Evolutionary conservation across 2,797 vertebrate species (phyloP).

Genomic region (Spatula versicolor): DNA sequence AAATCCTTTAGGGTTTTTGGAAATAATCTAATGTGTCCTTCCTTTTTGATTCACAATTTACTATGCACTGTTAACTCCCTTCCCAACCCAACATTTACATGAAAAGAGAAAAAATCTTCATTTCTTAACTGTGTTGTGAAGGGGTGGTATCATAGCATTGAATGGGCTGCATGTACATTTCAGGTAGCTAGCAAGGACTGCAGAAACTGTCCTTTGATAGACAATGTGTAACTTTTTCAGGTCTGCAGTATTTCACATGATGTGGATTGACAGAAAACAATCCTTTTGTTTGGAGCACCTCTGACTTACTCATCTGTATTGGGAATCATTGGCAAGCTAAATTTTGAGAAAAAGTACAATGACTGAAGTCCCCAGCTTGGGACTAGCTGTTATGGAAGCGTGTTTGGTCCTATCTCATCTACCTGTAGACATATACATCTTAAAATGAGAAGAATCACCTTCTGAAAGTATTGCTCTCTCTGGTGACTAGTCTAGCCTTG

Average conservation of each 20-base stretch:
- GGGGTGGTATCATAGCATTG: background rate
- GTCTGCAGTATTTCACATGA: background rate
- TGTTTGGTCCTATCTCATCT: background rate
- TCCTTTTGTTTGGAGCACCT: background rate
- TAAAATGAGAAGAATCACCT: background rate
- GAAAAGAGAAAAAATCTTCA: background rate
- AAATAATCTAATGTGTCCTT: background rate
- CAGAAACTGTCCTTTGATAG: background rate
- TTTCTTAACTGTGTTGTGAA: background rate
- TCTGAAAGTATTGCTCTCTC: background rate
- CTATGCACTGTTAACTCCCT: background rate
- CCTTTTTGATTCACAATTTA: background rate
- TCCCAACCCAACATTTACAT: too few species aligned
- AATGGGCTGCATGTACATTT: background rate
- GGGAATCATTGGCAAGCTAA: background rate
- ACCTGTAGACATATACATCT: background rate
- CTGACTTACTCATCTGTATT: background rate
- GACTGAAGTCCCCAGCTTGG: background rate
- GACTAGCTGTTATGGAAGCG: background rate
- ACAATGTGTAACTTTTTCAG: background rate
- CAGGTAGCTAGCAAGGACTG: background rate
- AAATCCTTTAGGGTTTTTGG: background rate
- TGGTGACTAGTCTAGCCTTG: background rate
- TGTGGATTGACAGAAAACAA: background rate
- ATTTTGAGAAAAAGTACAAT: background rate